A percentile compares a stretch with the other conserved stretches of the same genome.
phyloP scores from a whole-genome alignment of 2,797 vertebrate genomes.

The Antennarius maculatus region DNA sequence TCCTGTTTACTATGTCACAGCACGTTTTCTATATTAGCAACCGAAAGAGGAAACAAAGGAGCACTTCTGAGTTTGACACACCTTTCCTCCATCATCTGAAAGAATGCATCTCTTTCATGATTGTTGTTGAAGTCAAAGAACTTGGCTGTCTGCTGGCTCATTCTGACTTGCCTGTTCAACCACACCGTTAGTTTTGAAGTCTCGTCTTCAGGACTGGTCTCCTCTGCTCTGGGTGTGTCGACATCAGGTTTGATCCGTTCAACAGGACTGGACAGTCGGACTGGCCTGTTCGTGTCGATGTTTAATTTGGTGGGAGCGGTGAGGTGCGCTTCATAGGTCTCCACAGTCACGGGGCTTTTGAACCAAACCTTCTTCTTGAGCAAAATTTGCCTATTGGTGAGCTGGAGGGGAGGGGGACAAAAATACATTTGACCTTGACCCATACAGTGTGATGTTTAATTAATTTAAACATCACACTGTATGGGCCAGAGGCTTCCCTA shows the following conservation, averaged over 20 bases:
- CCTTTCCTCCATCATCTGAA: slow-evolving; percentile 52
- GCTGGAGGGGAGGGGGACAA: slow-evolving; percentile 33
- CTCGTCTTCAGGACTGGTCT: not conserved
- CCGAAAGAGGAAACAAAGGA: slow-evolving; percentile 61
- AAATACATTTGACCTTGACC: not conserved
- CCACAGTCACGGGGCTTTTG: slow-evolving; percentile 50
- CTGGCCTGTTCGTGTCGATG: not conserved
- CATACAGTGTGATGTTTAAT: too few relatives aligned
- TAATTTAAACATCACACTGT: not conserved
- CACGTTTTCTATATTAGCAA: not conserved
- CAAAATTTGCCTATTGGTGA: slow-evolving; percentile 16
- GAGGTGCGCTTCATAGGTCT: not conserved
- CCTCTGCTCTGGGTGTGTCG: not conserved
- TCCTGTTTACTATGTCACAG: slow-evolving; percentile 5
- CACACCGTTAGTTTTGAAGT: not conserved
- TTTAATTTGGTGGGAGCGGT: not conserved
- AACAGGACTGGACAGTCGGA: not conserved
- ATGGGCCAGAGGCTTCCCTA: slow-evolving; percentile 27
- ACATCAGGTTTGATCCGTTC: not conserved
- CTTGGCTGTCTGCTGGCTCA: slow-evolving; percentile 13
- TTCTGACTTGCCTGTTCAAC: slow-evolving; percentile 17
- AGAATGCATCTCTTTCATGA: slow-evolving; percentile 50
- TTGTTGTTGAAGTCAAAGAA: slow-evolving; percentile 72
- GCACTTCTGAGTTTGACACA: slow-evolving; percentile 27
- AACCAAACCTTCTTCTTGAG: slow-evolving; percentile 73